These are phyloP conservation scores for Hippotragus niger DNA, from an alignment of 2,113 vertebrate genomes.

Conservation along the genomic window DNA sequence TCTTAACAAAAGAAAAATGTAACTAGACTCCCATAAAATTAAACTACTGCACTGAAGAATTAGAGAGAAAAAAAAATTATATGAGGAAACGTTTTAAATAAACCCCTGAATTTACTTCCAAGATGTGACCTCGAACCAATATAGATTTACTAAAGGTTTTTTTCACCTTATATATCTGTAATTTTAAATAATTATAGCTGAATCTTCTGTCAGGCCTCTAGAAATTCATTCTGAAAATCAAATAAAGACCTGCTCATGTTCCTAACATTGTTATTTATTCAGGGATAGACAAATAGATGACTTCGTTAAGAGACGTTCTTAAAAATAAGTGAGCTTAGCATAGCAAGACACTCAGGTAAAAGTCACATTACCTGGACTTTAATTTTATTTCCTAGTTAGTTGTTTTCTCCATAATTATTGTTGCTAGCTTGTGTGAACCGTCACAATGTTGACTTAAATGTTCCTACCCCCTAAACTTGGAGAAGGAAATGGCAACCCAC, in stretches of 20 bases:
- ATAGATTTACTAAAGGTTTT: background rate
- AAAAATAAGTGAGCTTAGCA: background rate
- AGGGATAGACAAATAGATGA: background rate
- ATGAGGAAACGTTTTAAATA: conserved; percentile 25
- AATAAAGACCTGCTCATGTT: background rate
- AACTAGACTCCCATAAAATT: conserved; percentile 50
- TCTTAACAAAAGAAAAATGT: conserved; percentile 40
- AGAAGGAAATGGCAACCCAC: background rate
- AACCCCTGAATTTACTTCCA: conserved; percentile 39
- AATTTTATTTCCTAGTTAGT: background rate
- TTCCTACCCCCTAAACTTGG: background rate
- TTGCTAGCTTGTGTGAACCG: background rate
- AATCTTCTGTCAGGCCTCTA: background rate
- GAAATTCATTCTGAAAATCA: conserved; percentile 26
- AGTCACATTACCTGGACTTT: background rate
- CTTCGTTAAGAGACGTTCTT: background rate
- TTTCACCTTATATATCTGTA: background rate
- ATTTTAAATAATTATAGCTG: background rate
- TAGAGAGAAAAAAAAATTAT: background rate
- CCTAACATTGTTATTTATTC: conserved; percentile 4
- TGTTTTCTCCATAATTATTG: background rate
- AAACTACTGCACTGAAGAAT: conserved; percentile 22
- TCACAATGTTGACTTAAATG: background rate
- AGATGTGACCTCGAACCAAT: background rate
- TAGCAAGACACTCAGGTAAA: background rate